phyloP scores from a whole-genome alignment of 1,140 invertebrate genomes.

The Apis dorsata region DNA sequence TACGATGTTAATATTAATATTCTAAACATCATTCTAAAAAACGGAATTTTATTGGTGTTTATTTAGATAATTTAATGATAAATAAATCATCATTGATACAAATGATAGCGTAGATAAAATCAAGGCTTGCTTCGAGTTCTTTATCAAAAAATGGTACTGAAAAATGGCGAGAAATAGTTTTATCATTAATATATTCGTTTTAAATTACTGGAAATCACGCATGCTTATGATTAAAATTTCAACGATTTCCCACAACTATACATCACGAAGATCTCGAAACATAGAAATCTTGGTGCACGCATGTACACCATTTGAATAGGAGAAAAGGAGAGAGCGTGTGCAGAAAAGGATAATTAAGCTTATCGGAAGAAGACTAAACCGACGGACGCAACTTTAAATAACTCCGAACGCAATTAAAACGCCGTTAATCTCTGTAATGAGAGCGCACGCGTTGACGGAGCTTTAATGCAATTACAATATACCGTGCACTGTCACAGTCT shows the following conservation, averaged over 20 bases:
- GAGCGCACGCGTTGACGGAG: slow-evolving; percentile 57
- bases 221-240: background rate
- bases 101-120: too few species aligned
- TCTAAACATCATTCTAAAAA: too few species aligned
- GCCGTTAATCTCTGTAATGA: slow-evolving; percentile 69
- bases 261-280: background rate
- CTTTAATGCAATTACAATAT: slow-evolving; percentile 64
- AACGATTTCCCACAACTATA: background rate
- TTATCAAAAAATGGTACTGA: too few species aligned
- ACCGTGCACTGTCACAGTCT: slow-evolving; percentile 74
- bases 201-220: background rate
- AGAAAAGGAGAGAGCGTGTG: too few species aligned
- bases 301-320: background rate
- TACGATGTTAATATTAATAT: too few species aligned
- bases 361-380: slow-evolving; percentile 17
- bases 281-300: background rate
- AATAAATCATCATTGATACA: too few species aligned
- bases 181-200: background rate
- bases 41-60: too few species aligned
- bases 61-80: too few species aligned
- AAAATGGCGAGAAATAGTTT: too few species aligned
- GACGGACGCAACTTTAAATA: slow-evolving; percentile 26
- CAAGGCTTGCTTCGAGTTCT: too few species aligned
- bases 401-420: slow-evolving; percentile 70
- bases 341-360: slow-evolving; percentile 25